Conservation (phyloP, 1,140 invertebrate genomes). For the Drosophila nigrodunni region DNA sequence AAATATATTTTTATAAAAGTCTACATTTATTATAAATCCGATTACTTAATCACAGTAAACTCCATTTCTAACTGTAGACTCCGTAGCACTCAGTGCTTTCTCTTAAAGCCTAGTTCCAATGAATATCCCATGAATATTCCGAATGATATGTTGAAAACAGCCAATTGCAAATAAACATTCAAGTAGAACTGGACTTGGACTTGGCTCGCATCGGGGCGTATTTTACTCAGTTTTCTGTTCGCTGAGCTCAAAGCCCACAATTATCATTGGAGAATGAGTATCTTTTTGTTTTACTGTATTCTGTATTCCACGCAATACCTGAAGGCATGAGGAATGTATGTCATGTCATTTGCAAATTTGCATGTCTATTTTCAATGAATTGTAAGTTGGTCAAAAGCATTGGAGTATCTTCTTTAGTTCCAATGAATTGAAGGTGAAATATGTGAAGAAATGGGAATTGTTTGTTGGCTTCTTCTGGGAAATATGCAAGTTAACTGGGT, state of each 20-base stretch:
- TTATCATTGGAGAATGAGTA: conserved; percentile 44
- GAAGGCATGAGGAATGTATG: conserved; percentile 26
- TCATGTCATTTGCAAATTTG: conserved; percentile 76
- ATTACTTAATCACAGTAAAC: no score
- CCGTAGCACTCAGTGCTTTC: conserved; percentile 3
- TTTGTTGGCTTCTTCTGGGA: conserved; percentile 17
- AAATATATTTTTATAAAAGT: background rate
- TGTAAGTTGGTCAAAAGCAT: conserved; percentile 38
- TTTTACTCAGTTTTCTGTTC: conserved; percentile 13
- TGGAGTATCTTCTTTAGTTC: background rate
- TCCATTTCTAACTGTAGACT: background rate
- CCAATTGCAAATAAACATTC: conserved; percentile 12
- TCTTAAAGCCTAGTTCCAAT: background rate
- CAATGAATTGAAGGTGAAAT: conserved; percentile 1
- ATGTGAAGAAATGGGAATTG: conserved; percentile 7
- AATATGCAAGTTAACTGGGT: conserved; percentile 12
- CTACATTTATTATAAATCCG: no score
- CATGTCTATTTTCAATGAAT: conserved; percentile 74
- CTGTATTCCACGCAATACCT: conserved; percentile 3
- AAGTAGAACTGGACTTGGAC: background rate
- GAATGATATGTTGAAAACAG: conserved; percentile 34
- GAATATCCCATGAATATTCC: conserved; percentile 4
- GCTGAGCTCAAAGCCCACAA: conserved; percentile 48
- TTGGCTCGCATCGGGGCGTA: background rate
- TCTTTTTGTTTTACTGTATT: background rate